Percentiles rank a stretch among this genome's conserved stretches.
Evolutionary conservation across 1,140 invertebrate species (phyloP).

Genomic region (Lethrus apterus): DNA sequence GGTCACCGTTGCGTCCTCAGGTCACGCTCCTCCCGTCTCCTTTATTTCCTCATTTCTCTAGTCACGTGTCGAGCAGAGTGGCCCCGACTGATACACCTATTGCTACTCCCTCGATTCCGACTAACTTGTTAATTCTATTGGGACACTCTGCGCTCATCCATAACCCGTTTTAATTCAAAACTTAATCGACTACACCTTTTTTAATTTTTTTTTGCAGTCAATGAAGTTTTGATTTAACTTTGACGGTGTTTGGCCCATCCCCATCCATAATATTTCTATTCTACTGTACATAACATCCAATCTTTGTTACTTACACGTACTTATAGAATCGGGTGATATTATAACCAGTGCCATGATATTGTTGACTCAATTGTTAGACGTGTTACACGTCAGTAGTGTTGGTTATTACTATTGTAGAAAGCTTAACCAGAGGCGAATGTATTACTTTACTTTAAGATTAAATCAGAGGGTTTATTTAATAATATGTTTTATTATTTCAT

Average conservation of each 20-base stretch:
- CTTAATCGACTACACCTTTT: constrained; percentile 3
- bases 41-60: constrained; percentile 29
- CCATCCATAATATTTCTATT: constrained; percentile 11
- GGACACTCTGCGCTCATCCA: constrained; percentile 24
- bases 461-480: constrained; percentile 43
- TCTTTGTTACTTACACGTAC: constrained; percentile 37
- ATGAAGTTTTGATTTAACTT: neutral
- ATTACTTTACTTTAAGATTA: constrained; percentile 39
- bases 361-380: constrained; percentile 43
- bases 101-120: constrained; percentile 28
- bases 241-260: neutral
- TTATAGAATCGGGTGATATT: constrained; percentile 45
- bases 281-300: constrained; percentile 25
- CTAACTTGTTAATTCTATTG: constrained; percentile 26
- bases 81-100: constrained; percentile 34
- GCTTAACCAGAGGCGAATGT: constrained; percentile 38
- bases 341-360: constrained; percentile 44
- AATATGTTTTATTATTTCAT: constrained; percentile 11
- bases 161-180: constrained; percentile 16
- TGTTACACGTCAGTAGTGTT: constrained; percentile 37
- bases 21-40: constrained; percentile 27
- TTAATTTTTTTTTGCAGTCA: constrained; percentile 5
- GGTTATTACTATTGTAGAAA: constrained; percentile 36
- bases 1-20: constrained; percentile 25
- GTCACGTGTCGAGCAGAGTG: constrained; percentile 34